phyloP scores from a whole-genome alignment of 1,140 invertebrate genomes.

The Maniola jurtina region DNA sequence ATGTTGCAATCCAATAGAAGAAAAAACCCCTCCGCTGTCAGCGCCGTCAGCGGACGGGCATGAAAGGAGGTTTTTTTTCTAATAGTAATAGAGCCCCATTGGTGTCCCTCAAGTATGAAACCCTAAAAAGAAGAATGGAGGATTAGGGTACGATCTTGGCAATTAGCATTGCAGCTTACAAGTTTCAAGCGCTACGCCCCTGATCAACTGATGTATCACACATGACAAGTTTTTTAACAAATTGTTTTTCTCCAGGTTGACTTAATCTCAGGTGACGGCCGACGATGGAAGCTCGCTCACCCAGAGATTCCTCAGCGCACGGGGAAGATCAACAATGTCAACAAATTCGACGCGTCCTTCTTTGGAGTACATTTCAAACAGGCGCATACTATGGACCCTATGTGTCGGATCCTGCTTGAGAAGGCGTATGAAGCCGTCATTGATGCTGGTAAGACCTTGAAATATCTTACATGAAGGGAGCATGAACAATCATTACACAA shows the following conservation, averaged over 20 bases:
- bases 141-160: background rate
- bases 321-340: slow-evolving; percentile 89
- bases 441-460: slow-evolving; percentile 85
- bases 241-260: slow-evolving; percentile 80
- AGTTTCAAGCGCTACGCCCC: background rate
- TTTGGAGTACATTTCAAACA: slow-evolving; percentile 91
- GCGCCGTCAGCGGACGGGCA: too few relatives aligned
- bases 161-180: background rate
- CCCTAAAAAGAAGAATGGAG: too few relatives aligned
- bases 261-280: slow-evolving; percentile 87
- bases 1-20: too few relatives aligned
- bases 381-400: slow-evolving; percentile 93
- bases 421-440: slow-evolving; percentile 92
- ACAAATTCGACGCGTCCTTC: slow-evolving; percentile 91
- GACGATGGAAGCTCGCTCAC: slow-evolving; percentile 86
- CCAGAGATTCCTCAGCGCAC: slow-evolving; percentile 85
- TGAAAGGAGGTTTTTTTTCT: too few relatives aligned
- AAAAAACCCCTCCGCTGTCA: too few relatives aligned
- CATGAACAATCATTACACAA: too few relatives aligned
- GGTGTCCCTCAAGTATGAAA: too few relatives aligned
- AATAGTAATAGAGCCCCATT: too few relatives aligned
- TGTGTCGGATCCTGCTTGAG: slow-evolving; percentile 91
- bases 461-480: too few relatives aligned
- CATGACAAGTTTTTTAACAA: background rate
- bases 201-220: too few relatives aligned